Evolutionary conservation across 2,888 invertebrate species (phyloP).

Genomic region (Xanthorhoe designata): DNA sequence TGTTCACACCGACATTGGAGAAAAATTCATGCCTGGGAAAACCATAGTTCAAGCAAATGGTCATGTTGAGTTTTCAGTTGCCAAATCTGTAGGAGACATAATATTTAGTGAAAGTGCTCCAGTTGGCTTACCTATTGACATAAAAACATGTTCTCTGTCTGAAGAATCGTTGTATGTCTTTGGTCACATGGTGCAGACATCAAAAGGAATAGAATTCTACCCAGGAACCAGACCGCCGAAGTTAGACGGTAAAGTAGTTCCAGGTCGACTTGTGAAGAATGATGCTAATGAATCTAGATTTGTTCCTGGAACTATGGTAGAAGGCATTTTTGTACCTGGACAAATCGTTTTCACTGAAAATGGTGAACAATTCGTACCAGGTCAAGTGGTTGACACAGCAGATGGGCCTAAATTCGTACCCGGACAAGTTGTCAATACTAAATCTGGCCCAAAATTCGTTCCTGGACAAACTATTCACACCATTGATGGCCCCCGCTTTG

Average conservation of each 20-base stretch:
- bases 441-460: constrained; percentile 87
- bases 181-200: constrained; percentile 88
- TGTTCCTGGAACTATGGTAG: constrained; percentile 89
- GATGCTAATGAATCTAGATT: constrained; percentile 87
- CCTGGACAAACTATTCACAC: constrained; percentile 91
- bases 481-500: constrained; percentile 89
- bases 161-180: constrained; percentile 85
- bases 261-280: constrained; percentile 87
- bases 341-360: constrained; percentile 89
- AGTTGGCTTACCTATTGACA: constrained; percentile 85
- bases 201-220: constrained; percentile 88
- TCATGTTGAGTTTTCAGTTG: constrained; percentile 85
- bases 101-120: constrained; percentile 83
- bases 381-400: constrained; percentile 89
- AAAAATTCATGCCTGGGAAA: constrained; percentile 88
- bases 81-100: constrained; percentile 85
- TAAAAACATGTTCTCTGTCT: constrained; percentile 80
- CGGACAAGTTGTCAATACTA: constrained; percentile 90
- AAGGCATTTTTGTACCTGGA: constrained; percentile 88
- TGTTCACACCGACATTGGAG: constrained; percentile 84
- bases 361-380: constrained; percentile 90
- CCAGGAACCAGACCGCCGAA: constrained; percentile 83
- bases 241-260: constrained; percentile 86
- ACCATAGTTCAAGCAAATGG: constrained; percentile 80
- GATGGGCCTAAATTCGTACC: constrained; percentile 91